Evolutionary conservation across 2,888 invertebrate genomes (phyloP).

Genomic region (Eilema depressum): DNA sequence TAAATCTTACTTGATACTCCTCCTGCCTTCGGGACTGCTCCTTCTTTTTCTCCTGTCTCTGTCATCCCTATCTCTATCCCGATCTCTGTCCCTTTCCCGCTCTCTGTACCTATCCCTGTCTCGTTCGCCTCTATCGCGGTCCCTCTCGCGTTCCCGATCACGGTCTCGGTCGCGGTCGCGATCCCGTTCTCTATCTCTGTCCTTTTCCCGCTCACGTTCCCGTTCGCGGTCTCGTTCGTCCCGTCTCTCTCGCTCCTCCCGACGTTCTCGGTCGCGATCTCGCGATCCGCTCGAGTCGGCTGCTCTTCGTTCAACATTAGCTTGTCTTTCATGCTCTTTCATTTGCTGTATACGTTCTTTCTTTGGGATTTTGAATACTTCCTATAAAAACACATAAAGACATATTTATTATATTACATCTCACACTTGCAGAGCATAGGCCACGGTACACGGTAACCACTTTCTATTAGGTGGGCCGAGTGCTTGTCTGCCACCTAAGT

Average conservation of each 20-base stretch:
- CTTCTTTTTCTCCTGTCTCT: slow-evolving; percentile 79
- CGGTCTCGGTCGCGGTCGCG: slow-evolving; percentile 63
- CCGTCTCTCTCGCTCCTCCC: slow-evolving; percentile 61
- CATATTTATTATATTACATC: neutral
- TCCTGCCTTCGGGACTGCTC: slow-evolving; percentile 77
- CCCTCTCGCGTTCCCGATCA: slow-evolving; percentile 64
- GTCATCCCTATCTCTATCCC: slow-evolving; percentile 73
- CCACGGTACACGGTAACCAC: too few relatives aligned
- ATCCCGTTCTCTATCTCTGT: slow-evolving; percentile 64
- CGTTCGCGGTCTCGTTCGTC: slow-evolving; percentile 68
- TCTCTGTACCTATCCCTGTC: slow-evolving; percentile 64
- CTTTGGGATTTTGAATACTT: slow-evolving; percentile 96
- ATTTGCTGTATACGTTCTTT: slow-evolving; percentile 97
- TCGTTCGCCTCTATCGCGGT: slow-evolving; percentile 60
- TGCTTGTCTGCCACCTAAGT: too few relatives aligned
- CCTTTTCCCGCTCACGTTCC: slow-evolving; percentile 66
- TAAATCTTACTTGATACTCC: slow-evolving; percentile 75
- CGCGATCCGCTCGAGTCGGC: slow-evolving; percentile 80
- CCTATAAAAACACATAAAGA: slow-evolving; percentile 60
- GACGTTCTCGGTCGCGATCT: slow-evolving; percentile 68
- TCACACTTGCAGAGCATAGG: neutral
- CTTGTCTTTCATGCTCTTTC: slow-evolving; percentile 97
- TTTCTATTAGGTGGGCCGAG: too few relatives aligned
- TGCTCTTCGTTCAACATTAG: slow-evolving; percentile 88
- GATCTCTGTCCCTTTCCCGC: slow-evolving; percentile 57